These are phyloP conservation scores for Lissocephala sabroskyi DNA, from an alignment of 2,888 invertebrate genomes.

Conservation along the genomic window DNA sequence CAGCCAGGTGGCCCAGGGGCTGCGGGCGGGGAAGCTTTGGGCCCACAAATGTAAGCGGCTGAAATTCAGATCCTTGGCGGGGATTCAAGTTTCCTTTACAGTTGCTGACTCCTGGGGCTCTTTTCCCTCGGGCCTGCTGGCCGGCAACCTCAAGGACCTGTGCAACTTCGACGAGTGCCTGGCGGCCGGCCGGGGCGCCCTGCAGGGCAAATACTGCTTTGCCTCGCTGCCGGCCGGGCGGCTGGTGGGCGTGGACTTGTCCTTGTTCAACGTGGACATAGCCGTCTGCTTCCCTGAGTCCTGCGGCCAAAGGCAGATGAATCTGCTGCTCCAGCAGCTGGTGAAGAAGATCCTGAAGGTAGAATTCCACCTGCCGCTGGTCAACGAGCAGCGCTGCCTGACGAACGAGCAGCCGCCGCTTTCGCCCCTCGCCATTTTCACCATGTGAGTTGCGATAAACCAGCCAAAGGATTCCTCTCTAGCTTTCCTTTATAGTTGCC, in stretches of 20 bases:
- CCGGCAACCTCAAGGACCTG: conserved; percentile 66
- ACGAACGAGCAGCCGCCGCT: conserved; percentile 22
- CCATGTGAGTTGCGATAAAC: conserved; percentile 49
- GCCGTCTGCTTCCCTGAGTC: conserved; percentile 52
- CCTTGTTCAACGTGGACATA: conserved; percentile 13
- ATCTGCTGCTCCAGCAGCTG: conserved; percentile 28
- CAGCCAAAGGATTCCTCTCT: neutral
- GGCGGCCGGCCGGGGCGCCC: neutral
- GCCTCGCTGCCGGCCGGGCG: conserved; percentile 8
- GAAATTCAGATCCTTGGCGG: neutral
- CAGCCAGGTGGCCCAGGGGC: neutral
- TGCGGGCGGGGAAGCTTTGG: neutral
- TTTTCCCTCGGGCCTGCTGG: conserved; percentile 68
- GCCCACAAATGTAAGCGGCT: conserved; percentile 6
- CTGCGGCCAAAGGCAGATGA: conserved; percentile 33
- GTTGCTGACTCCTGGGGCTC: conserved; percentile 73
- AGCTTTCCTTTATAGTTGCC: conserved; percentile 17
- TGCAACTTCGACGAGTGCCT: conserved; percentile 73
- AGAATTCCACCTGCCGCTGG: conserved; percentile 8
- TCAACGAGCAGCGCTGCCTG: conserved; percentile 19
- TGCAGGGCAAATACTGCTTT: conserved; percentile 36
- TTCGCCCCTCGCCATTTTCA: conserved; percentile 42
- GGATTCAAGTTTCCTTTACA: too few relatives aligned
- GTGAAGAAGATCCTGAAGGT: conserved; percentile 27
- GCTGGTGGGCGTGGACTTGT: neutral